Evolutionary conservation across 2,113 vertebrate species (phyloP), one percentile per base, ranked within the genome.

Genomic region (Anolis sagrei): DNA sequence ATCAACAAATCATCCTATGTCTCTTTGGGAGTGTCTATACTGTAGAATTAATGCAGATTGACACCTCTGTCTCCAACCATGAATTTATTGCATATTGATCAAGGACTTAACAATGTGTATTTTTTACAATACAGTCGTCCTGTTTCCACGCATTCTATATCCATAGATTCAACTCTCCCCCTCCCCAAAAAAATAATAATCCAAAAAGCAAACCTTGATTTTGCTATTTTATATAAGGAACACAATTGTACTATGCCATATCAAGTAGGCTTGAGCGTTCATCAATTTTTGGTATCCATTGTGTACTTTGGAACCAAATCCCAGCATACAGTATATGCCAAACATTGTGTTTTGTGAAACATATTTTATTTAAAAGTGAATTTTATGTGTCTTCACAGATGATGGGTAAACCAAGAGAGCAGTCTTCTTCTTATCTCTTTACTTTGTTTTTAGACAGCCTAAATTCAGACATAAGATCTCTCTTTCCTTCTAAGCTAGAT

Each of bases 261-360:
- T 4, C 0, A 68, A 0, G 0, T 36, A 44, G 39, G 39, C 39
- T 44, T 44, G 39, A 44, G 39, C 75, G 64, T 4, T 0, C 27
- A 44, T 3, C 7, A 29, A 14, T 29, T 34, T 58, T 58, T 16
- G 8, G 9, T 81, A n/a, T 44, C 39, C 39, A 44, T 5, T 4
- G 8, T 34, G n/a, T 61, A 21, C 39, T 44, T 44, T 44, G 27
- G 7, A 58, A 44, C 39, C 39, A 44, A 44, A 44, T 44, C 39
- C 39, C 54, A 18, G 13, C 1, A 18, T 58, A 3, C 54, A 58
- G 54, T 32, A 54, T 77, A 16, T 76, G 7, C 29, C 81, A 2
- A 34, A 23, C 73, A 39, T n/a, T 8, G 21, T 81, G 29, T 5
- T 39, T 16, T 25, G 1, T 25, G 4, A 10, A 51, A 0, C 1